Evolutionary conservation across 2,888 invertebrate species (phyloP).

Genomic region (Amiota communis): DNA sequence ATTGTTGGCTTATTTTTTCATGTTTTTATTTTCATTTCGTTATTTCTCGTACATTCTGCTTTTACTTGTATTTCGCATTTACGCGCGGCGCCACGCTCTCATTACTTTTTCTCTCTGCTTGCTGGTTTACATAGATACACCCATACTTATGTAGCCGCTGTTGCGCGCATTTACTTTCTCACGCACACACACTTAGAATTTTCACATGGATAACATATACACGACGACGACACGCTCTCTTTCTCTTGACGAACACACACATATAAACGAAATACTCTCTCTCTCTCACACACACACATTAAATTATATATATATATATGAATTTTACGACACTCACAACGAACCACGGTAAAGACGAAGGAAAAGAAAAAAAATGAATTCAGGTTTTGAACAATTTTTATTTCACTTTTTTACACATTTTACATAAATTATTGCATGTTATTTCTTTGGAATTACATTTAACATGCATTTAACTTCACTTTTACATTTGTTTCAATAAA

Average conservation of each 20-base stretch:
- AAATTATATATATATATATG: slow-evolving; percentile 52
- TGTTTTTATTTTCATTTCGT: slow-evolving; percentile 64
- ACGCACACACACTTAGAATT: background rate
- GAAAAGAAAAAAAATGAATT: slow-evolving; percentile 61
- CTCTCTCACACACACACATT: slow-evolving; percentile 58
- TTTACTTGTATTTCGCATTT: slow-evolving; percentile 63
- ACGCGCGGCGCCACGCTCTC: slow-evolving; percentile 43
- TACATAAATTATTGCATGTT: slow-evolving; percentile 30
- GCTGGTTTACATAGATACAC: too few relatives aligned
- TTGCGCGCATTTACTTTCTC: background rate
- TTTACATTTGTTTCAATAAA: slow-evolving; percentile 53
- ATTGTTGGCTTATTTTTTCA: slow-evolving; percentile 35
- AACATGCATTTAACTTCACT: slow-evolving; percentile 40
- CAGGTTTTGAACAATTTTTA: slow-evolving; percentile 60
- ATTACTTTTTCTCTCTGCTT: background rate
- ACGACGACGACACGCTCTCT: slow-evolving; percentile 36
- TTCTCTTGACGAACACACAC: slow-evolving; percentile 31
- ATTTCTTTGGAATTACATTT: slow-evolving; percentile 35
- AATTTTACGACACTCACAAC: slow-evolving; percentile 47
- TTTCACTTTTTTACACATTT: slow-evolving; percentile 47
- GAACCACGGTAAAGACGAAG: slow-evolving; percentile 45
- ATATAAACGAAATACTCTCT: slow-evolving; percentile 46
- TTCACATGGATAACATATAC: slow-evolving; percentile 47
- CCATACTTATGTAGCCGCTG: background rate
- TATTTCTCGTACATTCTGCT: slow-evolving; percentile 65